These are phyloP conservation scores for Anabas testudineus DNA, from an alignment of 2,797 vertebrate genomes.

Conservation along the genomic window DNA sequence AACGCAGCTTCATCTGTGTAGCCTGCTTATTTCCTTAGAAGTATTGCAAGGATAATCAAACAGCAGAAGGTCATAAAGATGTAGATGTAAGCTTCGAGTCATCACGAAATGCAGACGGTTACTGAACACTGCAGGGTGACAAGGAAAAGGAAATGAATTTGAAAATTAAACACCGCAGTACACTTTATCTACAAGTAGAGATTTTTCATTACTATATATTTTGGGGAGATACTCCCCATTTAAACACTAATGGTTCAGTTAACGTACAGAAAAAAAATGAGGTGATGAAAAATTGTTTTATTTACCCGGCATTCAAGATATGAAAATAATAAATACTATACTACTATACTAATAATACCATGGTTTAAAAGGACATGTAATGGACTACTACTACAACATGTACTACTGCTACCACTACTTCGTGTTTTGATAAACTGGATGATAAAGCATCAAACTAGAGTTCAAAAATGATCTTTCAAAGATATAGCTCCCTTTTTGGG, in stretches of 20 bases:
- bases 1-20: conserved; percentile 47
- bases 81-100: conserved; percentile 41
- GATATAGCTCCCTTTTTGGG: background rate
- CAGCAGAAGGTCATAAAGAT: conserved; percentile 47
- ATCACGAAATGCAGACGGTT: conserved; percentile 29
- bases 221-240: background rate
- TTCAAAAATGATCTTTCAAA: background rate
- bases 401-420: too few species aligned
- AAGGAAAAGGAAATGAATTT: conserved; percentile 20
- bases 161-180: conserved; percentile 28
- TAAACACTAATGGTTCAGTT: conserved; percentile 1
- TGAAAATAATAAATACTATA: background rate
- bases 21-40: conserved; percentile 57
- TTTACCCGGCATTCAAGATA: background rate
- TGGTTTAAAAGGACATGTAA: too few species aligned
- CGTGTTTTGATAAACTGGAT: background rate
- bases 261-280: background rate
- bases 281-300: background rate
- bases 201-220: background rate
- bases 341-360: too few species aligned
- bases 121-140: conserved; percentile 26
- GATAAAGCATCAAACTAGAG: background rate
- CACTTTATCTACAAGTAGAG: conserved; percentile 1
- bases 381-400: too few species aligned
- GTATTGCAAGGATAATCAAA: conserved; percentile 54